Conservation (phyloP, 2,113 vertebrate species). For the Lepisosteus osseus region DNA sequence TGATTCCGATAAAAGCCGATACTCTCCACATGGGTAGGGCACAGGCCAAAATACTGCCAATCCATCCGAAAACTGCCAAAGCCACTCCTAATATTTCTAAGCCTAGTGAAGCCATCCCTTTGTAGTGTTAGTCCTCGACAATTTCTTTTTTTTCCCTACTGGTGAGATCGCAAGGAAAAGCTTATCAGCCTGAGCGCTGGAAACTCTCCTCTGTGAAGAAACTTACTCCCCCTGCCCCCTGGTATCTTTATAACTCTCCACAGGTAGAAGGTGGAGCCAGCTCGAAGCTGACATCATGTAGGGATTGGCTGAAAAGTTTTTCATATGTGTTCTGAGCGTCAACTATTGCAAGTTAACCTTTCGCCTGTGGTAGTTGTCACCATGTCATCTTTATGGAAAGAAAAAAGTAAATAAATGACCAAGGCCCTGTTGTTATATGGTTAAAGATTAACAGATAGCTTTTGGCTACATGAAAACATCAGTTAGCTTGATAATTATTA, state of each 20-base stretch:
- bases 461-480: conserved; percentile 4
- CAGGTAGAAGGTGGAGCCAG: conserved; percentile 51
- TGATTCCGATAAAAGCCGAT: conserved; percentile 83
- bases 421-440: conserved; percentile 33
- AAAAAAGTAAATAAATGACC: conserved; percentile 45
- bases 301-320: conserved; percentile 43
- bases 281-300: background rate
- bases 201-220: conserved; percentile 1
- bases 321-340: conserved; percentile 27
- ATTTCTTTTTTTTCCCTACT: background rate
- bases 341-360: conserved; percentile 58
- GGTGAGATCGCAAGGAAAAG: conserved; percentile 2
- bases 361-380: conserved; percentile 36
- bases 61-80: conserved; percentile 79
- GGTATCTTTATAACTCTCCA: conserved; percentile 23
- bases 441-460: conserved; percentile 57
- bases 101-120: conserved; percentile 70
- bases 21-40: conserved; percentile 87
- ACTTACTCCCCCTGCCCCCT: background rate
- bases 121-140: background rate
- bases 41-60: conserved; percentile 73
- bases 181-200: background rate
- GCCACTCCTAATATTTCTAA: conserved; percentile 80
- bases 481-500: conserved; percentile 35
- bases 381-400: conserved; percentile 34